Conservation (phyloP, 2,888 invertebrate genomes). For the Eupeodes luniger region DNA sequence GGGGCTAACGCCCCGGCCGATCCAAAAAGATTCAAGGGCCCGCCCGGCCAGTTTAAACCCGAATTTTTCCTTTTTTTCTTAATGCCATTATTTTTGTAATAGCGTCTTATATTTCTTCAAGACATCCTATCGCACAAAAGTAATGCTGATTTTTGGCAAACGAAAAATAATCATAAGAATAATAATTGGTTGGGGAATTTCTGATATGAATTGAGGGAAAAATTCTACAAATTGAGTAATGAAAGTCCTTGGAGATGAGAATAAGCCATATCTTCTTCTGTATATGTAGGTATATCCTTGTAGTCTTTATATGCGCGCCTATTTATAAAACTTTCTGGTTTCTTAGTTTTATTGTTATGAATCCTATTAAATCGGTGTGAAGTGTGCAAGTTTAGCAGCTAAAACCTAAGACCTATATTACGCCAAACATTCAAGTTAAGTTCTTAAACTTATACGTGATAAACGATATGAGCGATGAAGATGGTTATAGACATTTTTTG, state of each 20-base stretch:
- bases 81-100: not conserved
- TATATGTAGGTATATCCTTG: too few relatives aligned
- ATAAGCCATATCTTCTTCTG: too few relatives aligned
- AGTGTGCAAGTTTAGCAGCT: too few relatives aligned
- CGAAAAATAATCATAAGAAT: slow-evolving; percentile 4
- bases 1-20: not conserved
- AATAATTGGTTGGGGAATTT: slow-evolving; percentile 8
- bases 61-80: not conserved
- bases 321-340: too few relatives aligned
- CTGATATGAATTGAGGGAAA: not conserved
- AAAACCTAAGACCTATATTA: too few relatives aligned
- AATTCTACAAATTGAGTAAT: slow-evolving; percentile 7
- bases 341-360: too few relatives aligned
- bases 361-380: too few relatives aligned
- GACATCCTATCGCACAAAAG: not conserved
- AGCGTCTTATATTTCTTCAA: not conserved
- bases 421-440: too few relatives aligned
- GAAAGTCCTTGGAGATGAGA: not conserved
- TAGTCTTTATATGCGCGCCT: too few relatives aligned
- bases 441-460: too few relatives aligned
- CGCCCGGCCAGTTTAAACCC: slow-evolving; percentile 1
- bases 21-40: not conserved
- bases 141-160: not conserved
- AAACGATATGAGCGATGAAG: too few relatives aligned
- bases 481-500: too few relatives aligned